Evolutionary conservation across 1,140 invertebrate genomes (phyloP).

Genomic region (Popillia japonica): DNA sequence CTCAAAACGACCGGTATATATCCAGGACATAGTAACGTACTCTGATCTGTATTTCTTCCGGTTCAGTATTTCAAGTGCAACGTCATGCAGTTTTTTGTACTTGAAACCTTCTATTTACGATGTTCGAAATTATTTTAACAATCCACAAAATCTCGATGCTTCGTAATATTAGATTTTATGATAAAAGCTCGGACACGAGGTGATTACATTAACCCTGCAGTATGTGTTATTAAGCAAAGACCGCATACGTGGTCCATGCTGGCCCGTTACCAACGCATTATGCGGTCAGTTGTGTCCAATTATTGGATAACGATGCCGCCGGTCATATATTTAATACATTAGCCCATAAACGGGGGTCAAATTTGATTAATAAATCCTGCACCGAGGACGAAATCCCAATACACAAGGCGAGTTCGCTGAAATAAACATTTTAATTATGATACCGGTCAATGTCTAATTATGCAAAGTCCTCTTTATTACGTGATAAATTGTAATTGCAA

Average conservation of each 20-base stretch:
- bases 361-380: slow-evolving; percentile 33
- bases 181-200: neutral
- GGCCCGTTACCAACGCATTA: slow-evolving; percentile 22
- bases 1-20: too few relatives aligned
- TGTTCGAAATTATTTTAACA: neutral
- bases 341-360: slow-evolving; percentile 23
- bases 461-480: neutral
- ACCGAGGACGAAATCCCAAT: neutral
- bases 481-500: neutral
- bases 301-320: slow-evolving; percentile 21
- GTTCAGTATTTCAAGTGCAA: too few relatives aligned
- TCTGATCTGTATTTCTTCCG: too few relatives aligned
- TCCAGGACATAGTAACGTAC: too few relatives aligned
- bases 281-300: slow-evolving; percentile 34
- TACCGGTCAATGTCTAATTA: neutral
- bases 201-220: slow-evolving; percentile 14
- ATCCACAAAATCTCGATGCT: neutral
- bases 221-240: slow-evolving; percentile 1
- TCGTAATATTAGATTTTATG: slow-evolving; percentile 18
- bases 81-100: too few relatives aligned
- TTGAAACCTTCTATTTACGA: neutral
- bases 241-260: slow-evolving; percentile 3
- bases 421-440: slow-evolving; percentile 23
- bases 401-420: neutral
- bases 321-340: slow-evolving; percentile 30